These are phyloP conservation scores for Hydrozoanthus gracilis DNA, from an alignment of 92 coral and sea anemone genomes.

Conservation along the genomic window DNA sequence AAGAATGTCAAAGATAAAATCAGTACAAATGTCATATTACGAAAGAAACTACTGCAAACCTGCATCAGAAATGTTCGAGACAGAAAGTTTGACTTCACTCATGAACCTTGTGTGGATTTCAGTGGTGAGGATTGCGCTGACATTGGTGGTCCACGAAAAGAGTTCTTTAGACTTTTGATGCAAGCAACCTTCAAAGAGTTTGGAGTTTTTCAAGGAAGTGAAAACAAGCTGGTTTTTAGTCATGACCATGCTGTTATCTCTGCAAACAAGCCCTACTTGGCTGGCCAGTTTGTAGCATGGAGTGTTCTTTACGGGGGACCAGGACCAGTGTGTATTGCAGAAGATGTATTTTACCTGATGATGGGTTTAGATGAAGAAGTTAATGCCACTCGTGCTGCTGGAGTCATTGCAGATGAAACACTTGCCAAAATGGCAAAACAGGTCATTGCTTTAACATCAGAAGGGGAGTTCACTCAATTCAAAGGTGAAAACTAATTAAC, in stretches of 20 bases:
- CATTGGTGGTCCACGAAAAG: constrained; percentile 39
- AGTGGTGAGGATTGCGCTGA: constrained; percentile 41
- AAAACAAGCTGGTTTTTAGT: constrained; percentile 25
- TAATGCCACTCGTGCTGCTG: constrained; percentile 37
- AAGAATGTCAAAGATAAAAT: constrained; percentile 34
- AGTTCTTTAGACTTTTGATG: constrained; percentile 45
- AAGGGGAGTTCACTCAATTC: constrained; percentile 36
- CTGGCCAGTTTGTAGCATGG: constrained; percentile 52
- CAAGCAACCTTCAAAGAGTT: constrained; percentile 23
- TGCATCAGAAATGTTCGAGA: constrained; percentile 33
- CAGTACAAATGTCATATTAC: constrained; percentile 37
- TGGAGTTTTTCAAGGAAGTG: constrained; percentile 43
- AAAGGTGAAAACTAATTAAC: no score
- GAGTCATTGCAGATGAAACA: constrained; percentile 42
- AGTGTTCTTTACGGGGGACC: constrained; percentile 41
- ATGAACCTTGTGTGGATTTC: constrained; percentile 15
- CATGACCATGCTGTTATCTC: constrained; percentile 35
- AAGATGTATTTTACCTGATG: constrained; percentile 50
- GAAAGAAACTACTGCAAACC: constrained; percentile 51
- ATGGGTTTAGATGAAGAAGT: constrained; percentile 35
- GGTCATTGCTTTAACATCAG: constrained; percentile 38
- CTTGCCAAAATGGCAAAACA: constrained; percentile 44
- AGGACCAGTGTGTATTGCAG: constrained; percentile 41
- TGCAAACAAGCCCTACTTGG: constrained; percentile 35
- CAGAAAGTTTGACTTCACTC: constrained; percentile 44